Conservation (phyloP, 1,140 invertebrate species). For the Calephelis virginiensis region DNA sequence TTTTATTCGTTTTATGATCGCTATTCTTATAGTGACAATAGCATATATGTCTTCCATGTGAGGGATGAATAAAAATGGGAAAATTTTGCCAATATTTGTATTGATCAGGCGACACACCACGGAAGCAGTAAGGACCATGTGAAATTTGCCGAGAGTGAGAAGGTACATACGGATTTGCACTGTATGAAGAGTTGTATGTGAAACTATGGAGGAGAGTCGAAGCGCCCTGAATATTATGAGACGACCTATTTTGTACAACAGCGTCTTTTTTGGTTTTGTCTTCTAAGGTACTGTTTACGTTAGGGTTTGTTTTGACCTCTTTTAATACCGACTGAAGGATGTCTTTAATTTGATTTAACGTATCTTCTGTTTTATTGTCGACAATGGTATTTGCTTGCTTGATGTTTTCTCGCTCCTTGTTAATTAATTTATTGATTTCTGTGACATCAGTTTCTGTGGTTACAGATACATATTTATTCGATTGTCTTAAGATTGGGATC, state of each 20-base stretch:
- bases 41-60: constrained; percentile 40
- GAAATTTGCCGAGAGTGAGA: constrained; percentile 43
- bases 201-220: constrained; percentile 51
- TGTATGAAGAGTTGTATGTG: constrained; percentile 49
- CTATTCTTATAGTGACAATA: constrained; percentile 34
- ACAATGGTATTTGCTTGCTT: constrained; percentile 29
- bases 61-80: constrained; percentile 47
- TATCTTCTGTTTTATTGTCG: constrained; percentile 49
- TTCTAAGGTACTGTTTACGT: constrained; percentile 25
- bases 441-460: constrained; percentile 23
- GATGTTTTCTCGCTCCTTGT: constrained; percentile 1
- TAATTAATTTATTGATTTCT: constrained; percentile 24
- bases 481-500: neutral
- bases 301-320: constrained; percentile 55
- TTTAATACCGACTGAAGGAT: constrained; percentile 58
- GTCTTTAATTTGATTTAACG: constrained; percentile 61
- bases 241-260: constrained; percentile 52
- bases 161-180: constrained; percentile 39
- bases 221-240: constrained; percentile 40
- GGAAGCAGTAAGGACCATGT: constrained; percentile 32
- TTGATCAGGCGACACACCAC: constrained; percentile 32
- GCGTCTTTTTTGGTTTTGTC: constrained; percentile 52
- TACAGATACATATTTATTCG: neutral
- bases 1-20: constrained; percentile 30
- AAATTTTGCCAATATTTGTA: constrained; percentile 48